These are phyloP conservation scores for Tetranychus piercei DNA, from an alignment of 2,888 invertebrate genomes.

Conservation along the genomic window DNA sequence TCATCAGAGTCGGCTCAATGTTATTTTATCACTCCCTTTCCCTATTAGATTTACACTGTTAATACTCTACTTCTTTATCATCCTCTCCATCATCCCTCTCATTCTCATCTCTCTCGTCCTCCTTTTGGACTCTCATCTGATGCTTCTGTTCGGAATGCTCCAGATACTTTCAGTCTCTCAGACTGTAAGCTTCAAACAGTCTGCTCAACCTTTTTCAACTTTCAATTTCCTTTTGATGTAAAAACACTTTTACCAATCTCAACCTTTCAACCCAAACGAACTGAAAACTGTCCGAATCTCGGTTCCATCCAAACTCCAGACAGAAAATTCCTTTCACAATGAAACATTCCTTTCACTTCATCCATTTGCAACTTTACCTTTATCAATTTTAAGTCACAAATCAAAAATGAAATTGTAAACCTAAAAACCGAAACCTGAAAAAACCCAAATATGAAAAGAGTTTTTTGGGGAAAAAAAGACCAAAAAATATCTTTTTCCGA, in stretches of 20 bases:
- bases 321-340: too few species aligned
- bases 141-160: neutral
- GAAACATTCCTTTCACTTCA: too few species aligned
- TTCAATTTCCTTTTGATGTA: neutral
- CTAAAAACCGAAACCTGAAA: too few species aligned
- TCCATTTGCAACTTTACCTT: too few species aligned
- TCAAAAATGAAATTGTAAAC: too few species aligned
- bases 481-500: too few species aligned
- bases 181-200: neutral
- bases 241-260: neutral
- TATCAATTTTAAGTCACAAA: too few species aligned
- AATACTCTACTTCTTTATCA: neutral
- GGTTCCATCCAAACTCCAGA: too few species aligned
- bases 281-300: too few species aligned
- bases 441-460: too few species aligned
- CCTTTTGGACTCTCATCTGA: neutral
- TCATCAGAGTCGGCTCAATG: neutral
- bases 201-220: neutral
- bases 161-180: neutral
- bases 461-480: too few species aligned
- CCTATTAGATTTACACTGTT: neutral
- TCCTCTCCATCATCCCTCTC: constrained; percentile 3
- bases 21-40: neutral
- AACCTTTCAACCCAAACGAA: too few species aligned
- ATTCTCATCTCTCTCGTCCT: neutral